Base-by-base conservation (phyloP, 2,888 invertebrate species). In the Holacanthella duospinosa region DNA sequence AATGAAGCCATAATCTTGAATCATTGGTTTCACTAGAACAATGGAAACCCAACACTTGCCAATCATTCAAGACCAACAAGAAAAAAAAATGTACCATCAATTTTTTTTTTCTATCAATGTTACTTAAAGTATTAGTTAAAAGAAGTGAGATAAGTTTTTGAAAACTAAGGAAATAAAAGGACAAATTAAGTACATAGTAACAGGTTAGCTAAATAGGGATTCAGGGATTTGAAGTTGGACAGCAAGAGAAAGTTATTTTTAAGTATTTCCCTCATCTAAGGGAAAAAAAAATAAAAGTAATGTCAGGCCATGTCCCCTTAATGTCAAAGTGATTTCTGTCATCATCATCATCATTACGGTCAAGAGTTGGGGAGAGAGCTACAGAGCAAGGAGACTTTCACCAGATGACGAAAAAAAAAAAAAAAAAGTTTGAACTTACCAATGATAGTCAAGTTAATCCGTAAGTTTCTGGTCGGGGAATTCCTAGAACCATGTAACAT, bases 381-480 rank as follows among this genome's bases (percentile, higher is more conserved):
- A 48, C 19, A 48, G 48, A 21, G 48, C n/a, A n/a, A n/a, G n/a
- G n/a, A n/a, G n/a, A n/a, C n/a, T n/a, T n/a, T n/a, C n/a, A n/a
- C n/a, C n/a, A n/a, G n/a, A n/a, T n/a, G n/a, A n/a, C n/a, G n/a
- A n/a, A n/a, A n/a, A n/a, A n/a, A n/a, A n/a, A n/a, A n/a, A n/a
- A n/a, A n/a, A n/a, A n/a, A 12, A 36, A 36, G 16, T 12, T 6
- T 36, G 36, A n/a, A 81, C 87, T 84, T 78, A 93, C 93, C 91
- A 75, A 92, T 86, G 76, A 93, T 85, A 73, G 89, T 90, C 74
- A 93, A 82, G 77, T 91, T 92, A 75, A 92, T 86, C 75, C 85
- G 83, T 75, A 87, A 88, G 77, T 93, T 93, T 74, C 87, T 84
- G 0, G 93, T 93, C 0, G 92, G 92, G 0, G 90, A 89, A 78